Percentiles rank a stretch among this genome's conserved stretches.
Evolutionary conservation across 2,113 vertebrate genomes (phyloP).

Genomic region (Notothenia coriiceps): DNA sequence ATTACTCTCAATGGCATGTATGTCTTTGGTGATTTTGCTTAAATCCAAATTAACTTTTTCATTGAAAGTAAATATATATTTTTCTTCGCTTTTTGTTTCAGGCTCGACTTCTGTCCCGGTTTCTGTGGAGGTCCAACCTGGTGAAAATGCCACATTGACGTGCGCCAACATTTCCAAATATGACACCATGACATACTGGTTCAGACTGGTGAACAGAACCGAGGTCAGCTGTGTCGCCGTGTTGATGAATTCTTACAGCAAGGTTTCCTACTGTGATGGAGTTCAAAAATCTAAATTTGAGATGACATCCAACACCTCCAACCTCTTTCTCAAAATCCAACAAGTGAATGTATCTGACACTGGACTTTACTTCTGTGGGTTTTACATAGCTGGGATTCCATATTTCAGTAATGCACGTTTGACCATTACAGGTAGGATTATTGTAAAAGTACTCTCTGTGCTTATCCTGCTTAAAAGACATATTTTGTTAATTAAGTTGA

Average conservation of each 20-base stretch:
- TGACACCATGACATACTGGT: neutral
- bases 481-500: too few relatives aligned
- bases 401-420: neutral
- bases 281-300: neutral
- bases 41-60: too few relatives aligned
- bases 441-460: neutral
- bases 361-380: slow-evolving; percentile 31
- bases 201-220: neutral
- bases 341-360: neutral
- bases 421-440: slow-evolving; percentile 5
- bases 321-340: neutral
- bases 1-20: neutral
- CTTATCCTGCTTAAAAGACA: neutral
- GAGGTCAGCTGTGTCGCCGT: neutral
- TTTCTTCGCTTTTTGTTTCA: neutral
- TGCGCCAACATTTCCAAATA: slow-evolving; percentile 18
- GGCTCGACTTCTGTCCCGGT: slow-evolving; percentile 17
- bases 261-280: neutral
- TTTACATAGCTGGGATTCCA: fast-evolving
- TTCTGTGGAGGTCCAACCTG: neutral
- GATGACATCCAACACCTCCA: neutral
- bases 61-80: too few relatives aligned
- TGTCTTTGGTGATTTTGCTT: neutral
- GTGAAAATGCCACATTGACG: slow-evolving; percentile 5
- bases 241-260: fast-evolving